A percentile compares a stretch with the other conserved stretches of the same genome.
phyloP scores from a whole-genome alignment of 2,888 invertebrate genomes.

The Eugnorisma glareosa region DNA sequence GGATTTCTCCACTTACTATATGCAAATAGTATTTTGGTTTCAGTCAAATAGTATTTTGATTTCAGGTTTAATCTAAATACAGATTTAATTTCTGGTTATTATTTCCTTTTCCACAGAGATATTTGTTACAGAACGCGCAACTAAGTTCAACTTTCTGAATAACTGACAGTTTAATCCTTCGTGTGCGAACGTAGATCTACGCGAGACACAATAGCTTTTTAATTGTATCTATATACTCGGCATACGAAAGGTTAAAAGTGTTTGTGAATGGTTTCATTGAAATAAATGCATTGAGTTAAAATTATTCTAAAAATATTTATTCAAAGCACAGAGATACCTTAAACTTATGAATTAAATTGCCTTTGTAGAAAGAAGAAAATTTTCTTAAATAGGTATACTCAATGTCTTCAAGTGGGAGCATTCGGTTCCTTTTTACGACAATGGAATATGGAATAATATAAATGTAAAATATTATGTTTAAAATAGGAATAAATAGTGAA shows the following conservation, averaged over 20 bases:
- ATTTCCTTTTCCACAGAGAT: background rate
- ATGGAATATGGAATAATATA: conserved; percentile 14
- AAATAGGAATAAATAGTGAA: no score
- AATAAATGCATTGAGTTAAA: background rate
- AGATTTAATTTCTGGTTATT: background rate
- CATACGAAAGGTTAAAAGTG: no score
- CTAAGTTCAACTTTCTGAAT: background rate
- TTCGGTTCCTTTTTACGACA: background rate
- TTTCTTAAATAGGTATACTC: background rate
- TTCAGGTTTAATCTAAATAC: background rate
- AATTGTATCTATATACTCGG: no score
- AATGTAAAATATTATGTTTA: conserved; percentile 3
- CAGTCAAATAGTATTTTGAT: conserved; percentile 3
- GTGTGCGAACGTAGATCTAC: no score
- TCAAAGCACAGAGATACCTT: background rate
- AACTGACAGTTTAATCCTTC: no score
- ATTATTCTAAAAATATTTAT: background rate
- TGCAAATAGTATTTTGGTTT: background rate
- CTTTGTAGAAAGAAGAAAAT: conserved; percentile 1
- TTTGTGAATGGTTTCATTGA: background rate
- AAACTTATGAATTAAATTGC: background rate
- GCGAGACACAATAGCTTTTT: no score
- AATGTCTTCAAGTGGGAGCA: background rate
- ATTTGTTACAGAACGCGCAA: background rate
- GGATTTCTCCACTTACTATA: background rate